Evolutionary conservation across 2,888 invertebrate genomes (phyloP).

Genomic region (Torymus tubicola): DNA sequence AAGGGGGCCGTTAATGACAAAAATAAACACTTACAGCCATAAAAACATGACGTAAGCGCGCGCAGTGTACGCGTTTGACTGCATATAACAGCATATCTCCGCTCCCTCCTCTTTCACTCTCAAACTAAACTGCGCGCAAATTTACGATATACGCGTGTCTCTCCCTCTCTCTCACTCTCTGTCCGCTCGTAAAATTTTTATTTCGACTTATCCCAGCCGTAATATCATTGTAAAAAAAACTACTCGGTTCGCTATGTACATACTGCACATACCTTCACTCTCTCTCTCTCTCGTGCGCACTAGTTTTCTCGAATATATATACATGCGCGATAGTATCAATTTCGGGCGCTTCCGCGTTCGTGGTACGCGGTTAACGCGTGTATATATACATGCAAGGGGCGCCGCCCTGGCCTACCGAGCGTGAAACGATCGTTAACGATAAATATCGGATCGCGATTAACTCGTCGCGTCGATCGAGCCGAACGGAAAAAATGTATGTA

Average conservation of each 20-base stretch:
- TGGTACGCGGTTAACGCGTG: neutral
- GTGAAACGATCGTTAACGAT: slow-evolving; percentile 36
- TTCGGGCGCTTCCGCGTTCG: no score
- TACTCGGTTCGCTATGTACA: no score
- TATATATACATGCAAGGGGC: neutral
- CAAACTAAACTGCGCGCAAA: slow-evolving; percentile 44
- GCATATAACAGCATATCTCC: no score
- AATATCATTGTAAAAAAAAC: no score
- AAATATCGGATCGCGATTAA: slow-evolving; percentile 21
- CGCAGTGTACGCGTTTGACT: neutral
- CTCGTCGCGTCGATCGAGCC: neutral
- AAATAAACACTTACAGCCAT: slow-evolving; percentile 4
- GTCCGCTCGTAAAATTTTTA: slow-evolving; percentile 25
- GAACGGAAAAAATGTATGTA: slow-evolving; percentile 1
- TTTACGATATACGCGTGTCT: slow-evolving; percentile 27
- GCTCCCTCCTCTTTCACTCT: neutral
- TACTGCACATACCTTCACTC: no score
- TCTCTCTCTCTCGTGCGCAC: no score
- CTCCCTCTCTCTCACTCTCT: no score
- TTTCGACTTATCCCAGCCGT: neutral
- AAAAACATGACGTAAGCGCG: slow-evolving; percentile 24
- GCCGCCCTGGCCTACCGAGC: slow-evolving; percentile 14
- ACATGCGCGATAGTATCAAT: no score
- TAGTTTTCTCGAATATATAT: no score
- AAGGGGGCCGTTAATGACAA: neutral